Conservation (phyloP, 2,888 invertebrate genomes). For the Drosophila melanosoma region DNA sequence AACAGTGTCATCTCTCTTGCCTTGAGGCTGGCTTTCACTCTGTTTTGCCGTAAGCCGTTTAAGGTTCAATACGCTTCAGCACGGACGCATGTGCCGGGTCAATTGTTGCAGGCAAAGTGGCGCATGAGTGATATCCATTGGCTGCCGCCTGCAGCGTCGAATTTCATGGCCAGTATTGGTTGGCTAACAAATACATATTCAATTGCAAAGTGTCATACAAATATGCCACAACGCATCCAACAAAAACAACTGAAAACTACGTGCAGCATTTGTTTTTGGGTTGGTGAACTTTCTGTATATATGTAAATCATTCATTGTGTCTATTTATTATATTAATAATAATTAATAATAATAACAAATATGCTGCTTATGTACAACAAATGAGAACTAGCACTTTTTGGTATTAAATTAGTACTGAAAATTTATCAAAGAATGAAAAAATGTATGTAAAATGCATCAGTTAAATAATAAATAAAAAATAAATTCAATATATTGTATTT, state of each 20-base stretch:
- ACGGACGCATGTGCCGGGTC: constrained; percentile 47
- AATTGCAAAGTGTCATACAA: constrained; percentile 30
- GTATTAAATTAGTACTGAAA: background rate
- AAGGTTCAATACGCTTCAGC: constrained; percentile 51
- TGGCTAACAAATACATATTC: constrained; percentile 17
- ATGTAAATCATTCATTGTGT: background rate
- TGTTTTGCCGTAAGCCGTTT: constrained; percentile 63
- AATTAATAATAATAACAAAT: background rate
- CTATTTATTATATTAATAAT: background rate
- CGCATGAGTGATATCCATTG: constrained; percentile 64
- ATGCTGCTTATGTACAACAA: background rate
- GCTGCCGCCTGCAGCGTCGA: constrained; percentile 1
- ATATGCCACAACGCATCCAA: constrained; percentile 30
- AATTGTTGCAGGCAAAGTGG: constrained; percentile 54
- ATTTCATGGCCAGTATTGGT: constrained; percentile 1
- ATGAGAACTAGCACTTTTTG: background rate
- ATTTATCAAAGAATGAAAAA: background rate
- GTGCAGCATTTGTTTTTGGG: background rate
- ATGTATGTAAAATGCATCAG: background rate
- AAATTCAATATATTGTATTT: no score
- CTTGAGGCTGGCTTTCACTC: constrained; percentile 42
- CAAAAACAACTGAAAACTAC: constrained; percentile 17
- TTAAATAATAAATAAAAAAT: no score
- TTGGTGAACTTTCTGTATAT: background rate
- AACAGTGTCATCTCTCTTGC: constrained; percentile 38